Evolutionary conservation across 1,140 invertebrate genomes (phyloP).

Genomic region (Atta cephalotes): DNA sequence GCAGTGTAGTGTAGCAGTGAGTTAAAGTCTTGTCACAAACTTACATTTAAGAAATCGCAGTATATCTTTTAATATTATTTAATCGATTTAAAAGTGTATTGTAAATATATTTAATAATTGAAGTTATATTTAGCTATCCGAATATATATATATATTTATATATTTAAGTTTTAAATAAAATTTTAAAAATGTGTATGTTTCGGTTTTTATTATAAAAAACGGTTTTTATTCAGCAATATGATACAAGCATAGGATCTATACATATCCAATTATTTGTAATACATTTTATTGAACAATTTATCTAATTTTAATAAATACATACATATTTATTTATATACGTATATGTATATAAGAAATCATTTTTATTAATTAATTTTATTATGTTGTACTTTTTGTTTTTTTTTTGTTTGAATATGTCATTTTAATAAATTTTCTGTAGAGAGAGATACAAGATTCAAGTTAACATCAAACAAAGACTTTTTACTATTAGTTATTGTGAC

Average conservation of each 20-base stretch:
- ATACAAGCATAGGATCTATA: not conserved
- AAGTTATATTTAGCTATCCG: not conserved
- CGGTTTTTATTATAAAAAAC: not conserved
- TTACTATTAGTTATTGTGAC: conserved; percentile 15
- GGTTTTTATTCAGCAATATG: not conserved
- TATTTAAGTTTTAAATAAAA: conserved; percentile 6
- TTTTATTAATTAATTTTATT: not conserved
- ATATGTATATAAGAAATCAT: not conserved
- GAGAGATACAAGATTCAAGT: not conserved
- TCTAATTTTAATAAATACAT: not conserved
- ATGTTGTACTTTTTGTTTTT: not conserved
- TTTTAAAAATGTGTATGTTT: conserved; percentile 14
- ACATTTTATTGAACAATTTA: not conserved
- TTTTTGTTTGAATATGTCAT: not conserved
- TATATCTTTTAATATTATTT: not conserved
- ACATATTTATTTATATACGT: not conserved
- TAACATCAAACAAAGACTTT: not conserved
- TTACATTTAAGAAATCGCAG: not conserved
- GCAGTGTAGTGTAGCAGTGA: not conserved
- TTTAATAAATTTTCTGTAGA: conserved; percentile 3
- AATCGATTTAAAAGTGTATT: not conserved
- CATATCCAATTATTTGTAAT: not conserved
- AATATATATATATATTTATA: not conserved
- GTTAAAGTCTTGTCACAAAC: conserved; percentile 26
- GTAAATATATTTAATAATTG: conserved; percentile 13